These are phyloP conservation scores for Polydesmus complanatus DNA, from an alignment of 2,888 invertebrate species.

Conservation along the genomic window DNA sequence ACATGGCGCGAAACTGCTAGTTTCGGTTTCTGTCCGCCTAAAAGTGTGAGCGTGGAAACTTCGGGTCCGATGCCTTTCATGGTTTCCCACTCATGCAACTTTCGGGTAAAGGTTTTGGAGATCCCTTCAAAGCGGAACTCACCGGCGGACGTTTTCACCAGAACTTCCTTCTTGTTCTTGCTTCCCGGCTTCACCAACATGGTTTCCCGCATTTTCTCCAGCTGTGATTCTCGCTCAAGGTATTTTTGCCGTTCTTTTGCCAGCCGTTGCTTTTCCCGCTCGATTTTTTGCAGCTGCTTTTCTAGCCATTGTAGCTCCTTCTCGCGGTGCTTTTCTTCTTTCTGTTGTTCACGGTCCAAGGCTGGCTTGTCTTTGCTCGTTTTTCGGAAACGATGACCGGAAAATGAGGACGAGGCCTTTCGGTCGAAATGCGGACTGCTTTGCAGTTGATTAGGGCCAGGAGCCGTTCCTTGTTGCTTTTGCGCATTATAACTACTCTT, in stretches of 20 bases:
- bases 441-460: background rate
- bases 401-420: slow-evolving; percentile 26
- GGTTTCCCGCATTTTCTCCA: slow-evolving; percentile 44
- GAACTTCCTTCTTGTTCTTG: slow-evolving; percentile 46
- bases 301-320: slow-evolving; percentile 45
- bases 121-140: slow-evolving; percentile 74
- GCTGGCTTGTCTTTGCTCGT: slow-evolving; percentile 5
- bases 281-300: slow-evolving; percentile 44
- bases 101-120: slow-evolving; percentile 74
- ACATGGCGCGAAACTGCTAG: background rate
- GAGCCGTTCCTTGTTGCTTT: background rate
- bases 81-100: slow-evolving; percentile 82
- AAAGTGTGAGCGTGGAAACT: slow-evolving; percentile 64
- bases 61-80: slow-evolving; percentile 74
- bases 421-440: slow-evolving; percentile 28
- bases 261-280: slow-evolving; percentile 45
- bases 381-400: slow-evolving; percentile 24
- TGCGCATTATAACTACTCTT: background rate
- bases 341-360: slow-evolving; percentile 1
- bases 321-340: slow-evolving; percentile 20
- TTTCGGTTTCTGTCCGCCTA: slow-evolving; percentile 38
- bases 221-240: slow-evolving; percentile 48
- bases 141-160: slow-evolving; percentile 68
- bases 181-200: slow-evolving; percentile 25
- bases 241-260: slow-evolving; percentile 48